Base-by-base conservation (phyloP, 2,113 vertebrate genomes). In the Axis porcinus region DNA sequence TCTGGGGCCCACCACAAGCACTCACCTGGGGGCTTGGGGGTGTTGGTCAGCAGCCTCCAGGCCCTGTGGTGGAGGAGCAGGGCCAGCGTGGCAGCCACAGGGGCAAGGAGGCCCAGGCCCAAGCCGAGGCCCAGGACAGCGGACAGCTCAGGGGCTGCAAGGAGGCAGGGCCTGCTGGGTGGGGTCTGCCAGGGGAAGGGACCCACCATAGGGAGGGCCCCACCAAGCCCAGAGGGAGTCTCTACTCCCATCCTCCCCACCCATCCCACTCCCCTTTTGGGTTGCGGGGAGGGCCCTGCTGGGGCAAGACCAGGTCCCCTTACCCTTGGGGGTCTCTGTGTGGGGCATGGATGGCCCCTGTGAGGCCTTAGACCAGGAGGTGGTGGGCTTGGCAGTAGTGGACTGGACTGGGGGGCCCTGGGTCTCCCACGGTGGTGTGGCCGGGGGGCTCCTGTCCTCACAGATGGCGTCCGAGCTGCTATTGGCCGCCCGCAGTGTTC, bases 381-480 rank as follows among this genome's bases (percentile, higher is more conserved):
- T 50, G 7, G 95, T 82, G 62, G 50, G 30, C 15, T 27, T 58
- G 28, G 62, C 11, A 13, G 89, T 58, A 25, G 81, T 13, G 78
- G 60, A 15, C 11, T 13, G 23, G 36, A 67, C 33, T 2, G 89
- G 54, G 47, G 83, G 43, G 1, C 4, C 55, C 45, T 15, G 82
- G 54, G 93, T 79, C 88, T 27, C 85, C 40, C 0, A 7, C 6
- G 95, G 9, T 1, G 1, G 0, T 0, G 67, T 10, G 43, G 93
- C 4, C 0, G 33, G 15, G 7, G 62, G 9, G 19, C 47, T 67
- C n/a, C 17, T 55, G 78, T 82, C 83, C 11, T 98, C 97, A 23
- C 99, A 99, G 82, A 98, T n/a, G 0, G 98, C 86, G 1, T 99
- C 98, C 0, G 23, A 25, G 27, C 91, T 94, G 62, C 6, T 58